These are phyloP conservation scores for Peromyscus melanophrys DNA, from an alignment of 2,797 vertebrate genomes.

Conservation along the genomic window DNA sequence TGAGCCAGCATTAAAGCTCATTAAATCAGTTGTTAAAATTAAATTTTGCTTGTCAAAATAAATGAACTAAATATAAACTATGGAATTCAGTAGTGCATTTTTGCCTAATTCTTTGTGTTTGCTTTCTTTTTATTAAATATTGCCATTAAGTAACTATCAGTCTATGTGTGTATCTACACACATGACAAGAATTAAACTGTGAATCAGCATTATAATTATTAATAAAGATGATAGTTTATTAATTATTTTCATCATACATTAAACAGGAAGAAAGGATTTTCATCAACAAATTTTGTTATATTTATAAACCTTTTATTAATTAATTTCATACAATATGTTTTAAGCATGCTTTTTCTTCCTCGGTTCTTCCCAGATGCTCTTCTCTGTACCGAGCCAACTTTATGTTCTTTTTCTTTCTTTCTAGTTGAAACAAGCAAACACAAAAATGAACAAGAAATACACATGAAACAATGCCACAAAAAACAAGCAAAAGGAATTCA, in stretches of 20 bases:
- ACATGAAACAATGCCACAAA: background rate
- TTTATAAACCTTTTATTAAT: slow-evolving; percentile 19
- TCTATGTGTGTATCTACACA: background rate
- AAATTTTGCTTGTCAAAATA: slow-evolving; percentile 78
- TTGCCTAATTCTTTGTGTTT: slow-evolving; percentile 17
- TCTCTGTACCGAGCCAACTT: no score
- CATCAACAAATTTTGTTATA: background rate
- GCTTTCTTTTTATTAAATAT: background rate
- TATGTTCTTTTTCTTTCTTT: background rate
- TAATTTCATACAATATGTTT: background rate
- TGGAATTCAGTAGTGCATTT: background rate
- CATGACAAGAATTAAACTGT: background rate
- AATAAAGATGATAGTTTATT: background rate
- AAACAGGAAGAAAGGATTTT: background rate
- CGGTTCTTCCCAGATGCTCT: background rate
- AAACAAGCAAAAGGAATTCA: background rate
- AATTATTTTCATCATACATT: slow-evolving; percentile 15
- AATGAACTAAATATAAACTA: slow-evolving; percentile 65
- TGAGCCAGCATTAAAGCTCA: slow-evolving; percentile 64
- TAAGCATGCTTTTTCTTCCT: background rate
- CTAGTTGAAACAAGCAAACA: background rate
- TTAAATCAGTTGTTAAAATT: slow-evolving; percentile 76
- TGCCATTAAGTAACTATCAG: background rate
- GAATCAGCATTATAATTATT: background rate
- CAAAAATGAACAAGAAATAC: background rate